A percentile compares a stretch with the other conserved stretches of the same genome.
Evolutionary conservation across 2,888 invertebrate species (phyloP).

Genomic region (Liopterus haemorrhoidalis): DNA sequence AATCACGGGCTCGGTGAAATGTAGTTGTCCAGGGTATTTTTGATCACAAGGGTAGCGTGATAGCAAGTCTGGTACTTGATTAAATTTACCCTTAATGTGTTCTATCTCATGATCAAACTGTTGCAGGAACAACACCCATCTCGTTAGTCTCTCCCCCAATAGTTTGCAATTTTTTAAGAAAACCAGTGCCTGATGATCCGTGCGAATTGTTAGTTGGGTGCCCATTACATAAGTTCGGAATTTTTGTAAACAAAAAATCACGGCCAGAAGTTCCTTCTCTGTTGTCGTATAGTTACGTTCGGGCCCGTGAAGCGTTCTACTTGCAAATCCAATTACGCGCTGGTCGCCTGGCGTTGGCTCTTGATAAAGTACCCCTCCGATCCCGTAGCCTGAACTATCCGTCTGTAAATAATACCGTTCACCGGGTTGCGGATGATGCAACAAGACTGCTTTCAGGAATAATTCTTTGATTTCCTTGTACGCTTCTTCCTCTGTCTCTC

Average conservation of each 20-base stretch:
- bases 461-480: conserved; percentile 13
- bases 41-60: conserved; percentile 9
- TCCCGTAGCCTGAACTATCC: conserved; percentile 3
- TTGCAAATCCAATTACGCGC: conserved; percentile 1
- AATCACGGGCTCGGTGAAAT: neutral
- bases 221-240: conserved; percentile 33
- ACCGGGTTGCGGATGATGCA: conserved; percentile 11
- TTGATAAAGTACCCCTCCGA: conserved; percentile 7
- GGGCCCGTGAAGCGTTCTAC: conserved; percentile 1
- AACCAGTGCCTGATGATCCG: conserved; percentile 33
- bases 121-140: conserved; percentile 28
- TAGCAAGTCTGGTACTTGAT: conserved; percentile 23
- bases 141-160: conserved; percentile 28
- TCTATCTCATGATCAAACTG: conserved; percentile 24
- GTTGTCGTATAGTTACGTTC: conserved; percentile 10
- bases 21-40: neutral
- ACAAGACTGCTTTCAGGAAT: conserved; percentile 17
- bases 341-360: neutral
- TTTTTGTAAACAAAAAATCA: conserved; percentile 31
- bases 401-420: conserved; percentile 18
- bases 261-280: conserved; percentile 28
- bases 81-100: conserved; percentile 19
- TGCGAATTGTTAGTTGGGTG: conserved; percentile 27
- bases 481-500: conserved; percentile 11
- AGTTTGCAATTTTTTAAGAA: conserved; percentile 34